Evolutionary conservation across 2,888 invertebrate species (phyloP), one percentile per base, ranked within the genome.

Genomic region (Maniola hyperantus): DNA sequence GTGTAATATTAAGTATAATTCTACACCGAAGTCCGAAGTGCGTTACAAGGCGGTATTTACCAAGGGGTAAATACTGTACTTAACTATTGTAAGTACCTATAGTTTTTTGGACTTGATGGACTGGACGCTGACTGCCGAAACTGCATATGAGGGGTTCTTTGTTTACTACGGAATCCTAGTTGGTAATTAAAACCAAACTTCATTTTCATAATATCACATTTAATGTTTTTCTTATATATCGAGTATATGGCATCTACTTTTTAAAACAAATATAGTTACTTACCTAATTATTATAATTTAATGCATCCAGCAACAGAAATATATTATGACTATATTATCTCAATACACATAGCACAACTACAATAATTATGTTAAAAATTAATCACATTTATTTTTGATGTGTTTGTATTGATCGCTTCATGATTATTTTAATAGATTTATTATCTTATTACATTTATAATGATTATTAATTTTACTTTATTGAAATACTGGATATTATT

Each of bases 121-220:
- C 26, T 26, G 26, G 26, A 26, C 26, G n/a, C n/a, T n/a, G n/a
- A n/a, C n/a, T n/a, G n/a, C n/a, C n/a, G 26, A 26, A 26, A 26
- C 26, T 26, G n/a, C n/a, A n/a, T n/a, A n/a, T n/a, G n/a, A n/a
- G n/a, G n/a, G n/a, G n/a, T n/a, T 26, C 26, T 26, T 26, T 26
- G 4, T 26, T 26, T 26, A 26, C 2, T 26, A 4, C 10, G 20
- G 66, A 63, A 61, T 64, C 46, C 62, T 62, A 26, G 26, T n/a
- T n/a, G 4, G 4, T 54, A 50, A 69, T 26, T n/a, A 18, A 34
- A 42, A 18, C 6, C 34, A 11, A 5, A 33, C 8, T 8, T 48
- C 10, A 18, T 10, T 48, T 61, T 67, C 66, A 51, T 77, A 75
- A 76, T 74, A 76, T 77, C 77, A 76, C 74, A 73, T 79, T 79